Conservation (phyloP, 2,888 invertebrate species). For the Loripinus fragilis region DNA sequence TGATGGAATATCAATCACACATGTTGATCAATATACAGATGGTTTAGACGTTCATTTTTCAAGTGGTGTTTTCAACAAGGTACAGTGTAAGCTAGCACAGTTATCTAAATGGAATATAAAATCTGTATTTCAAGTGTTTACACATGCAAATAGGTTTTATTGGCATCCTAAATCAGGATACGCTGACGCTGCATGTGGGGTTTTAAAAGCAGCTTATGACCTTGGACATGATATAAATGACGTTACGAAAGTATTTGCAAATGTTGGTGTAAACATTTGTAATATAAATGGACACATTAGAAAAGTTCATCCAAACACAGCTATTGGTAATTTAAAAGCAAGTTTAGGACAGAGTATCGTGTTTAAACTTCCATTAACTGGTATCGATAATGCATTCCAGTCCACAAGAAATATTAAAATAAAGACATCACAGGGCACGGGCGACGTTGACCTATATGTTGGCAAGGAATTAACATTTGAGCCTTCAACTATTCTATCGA, state of each 20-base stretch:
- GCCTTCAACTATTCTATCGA: background rate
- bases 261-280: background rate
- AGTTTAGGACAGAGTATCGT: background rate
- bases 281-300: background rate
- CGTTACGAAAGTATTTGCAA: conserved; percentile 53
- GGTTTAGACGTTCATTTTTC: conserved; percentile 60
- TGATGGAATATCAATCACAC: conserved; percentile 64
- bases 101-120: conserved; percentile 39
- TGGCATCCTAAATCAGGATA: conserved; percentile 62
- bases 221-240: conserved; percentile 52
- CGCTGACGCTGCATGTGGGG: conserved; percentile 66
- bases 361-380: background rate
- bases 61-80: conserved; percentile 66
- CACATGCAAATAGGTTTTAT: conserved; percentile 64
- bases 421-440: conserved; percentile 23
- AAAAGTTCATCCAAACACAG: background rate
- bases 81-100: conserved; percentile 50
- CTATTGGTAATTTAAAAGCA: background rate
- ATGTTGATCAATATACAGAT: conserved; percentile 42
- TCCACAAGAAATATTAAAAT: conserved; percentile 1
- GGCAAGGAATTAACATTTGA: background rate
- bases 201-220: conserved; percentile 66
- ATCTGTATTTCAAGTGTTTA: conserved; percentile 62
- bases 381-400: background rate
- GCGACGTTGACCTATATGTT: conserved; percentile 38